Percentiles rank a stretch among this genome's conserved stretches.
Evolutionary conservation across 2,113 vertebrate species (phyloP).

Genomic region (Callithrix jacchus): DNA sequence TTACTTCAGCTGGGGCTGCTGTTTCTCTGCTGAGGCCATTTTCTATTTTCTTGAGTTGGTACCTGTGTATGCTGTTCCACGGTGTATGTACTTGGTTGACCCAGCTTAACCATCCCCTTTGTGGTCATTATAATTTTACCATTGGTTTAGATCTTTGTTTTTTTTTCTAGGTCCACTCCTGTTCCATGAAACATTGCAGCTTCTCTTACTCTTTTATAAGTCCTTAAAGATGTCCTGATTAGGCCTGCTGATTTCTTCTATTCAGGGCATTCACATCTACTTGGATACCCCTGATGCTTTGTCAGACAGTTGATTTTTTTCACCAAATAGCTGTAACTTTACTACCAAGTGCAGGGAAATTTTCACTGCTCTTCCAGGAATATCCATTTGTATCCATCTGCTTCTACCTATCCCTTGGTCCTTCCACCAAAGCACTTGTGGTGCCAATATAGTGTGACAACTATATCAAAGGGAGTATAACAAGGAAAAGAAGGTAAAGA

Average conservation of each 20-base stretch:
- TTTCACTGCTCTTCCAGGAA: background rate
- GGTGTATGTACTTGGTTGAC: background rate
- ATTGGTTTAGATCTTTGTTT: background rate
- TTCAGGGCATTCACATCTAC: background rate
- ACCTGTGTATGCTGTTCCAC: background rate
- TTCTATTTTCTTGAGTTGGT: background rate
- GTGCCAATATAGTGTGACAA: background rate
- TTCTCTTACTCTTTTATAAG: background rate
- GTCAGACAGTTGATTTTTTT: background rate
- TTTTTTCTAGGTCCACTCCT: background rate
- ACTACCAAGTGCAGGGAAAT: accelerated
- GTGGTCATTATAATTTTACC: background rate
- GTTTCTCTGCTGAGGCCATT: background rate
- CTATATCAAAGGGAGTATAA: background rate
- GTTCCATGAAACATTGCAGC: background rate
- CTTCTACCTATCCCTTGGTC: background rate
- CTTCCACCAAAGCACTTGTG: background rate
- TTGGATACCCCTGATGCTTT: background rate
- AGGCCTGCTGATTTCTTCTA: background rate
- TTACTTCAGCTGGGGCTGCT: background rate
- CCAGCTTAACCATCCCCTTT: background rate
- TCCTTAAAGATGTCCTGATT: background rate
- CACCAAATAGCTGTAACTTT: background rate
- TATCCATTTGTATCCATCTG: background rate
- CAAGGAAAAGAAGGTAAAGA: background rate